Percentiles rank a stretch among this genome's conserved stretches.
Evolutionary conservation across 2,113 vertebrate genomes (phyloP).

Genomic region (Podarcis muralis): DNA sequence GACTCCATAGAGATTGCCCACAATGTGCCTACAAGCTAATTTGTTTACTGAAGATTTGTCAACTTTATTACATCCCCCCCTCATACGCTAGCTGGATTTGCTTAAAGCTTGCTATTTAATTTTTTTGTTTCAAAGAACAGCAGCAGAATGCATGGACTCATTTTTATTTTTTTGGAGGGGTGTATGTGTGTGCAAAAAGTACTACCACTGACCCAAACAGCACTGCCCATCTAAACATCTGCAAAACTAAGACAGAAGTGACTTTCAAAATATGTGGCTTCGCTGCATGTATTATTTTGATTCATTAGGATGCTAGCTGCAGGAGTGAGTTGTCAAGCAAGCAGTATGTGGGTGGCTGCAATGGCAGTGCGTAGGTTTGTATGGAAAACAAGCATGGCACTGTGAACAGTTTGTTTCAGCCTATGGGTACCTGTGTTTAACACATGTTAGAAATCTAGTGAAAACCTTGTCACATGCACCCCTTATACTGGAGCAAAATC

Average conservation of each 20-base stretch:
- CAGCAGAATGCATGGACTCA: constrained; percentile 26
- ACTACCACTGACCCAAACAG: constrained; percentile 18
- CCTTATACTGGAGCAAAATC: constrained; percentile 59
- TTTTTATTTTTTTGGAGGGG: not conserved
- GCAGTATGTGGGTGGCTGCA: constrained; percentile 79
- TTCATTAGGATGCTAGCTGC: constrained; percentile 77
- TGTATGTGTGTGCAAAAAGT: not conserved
- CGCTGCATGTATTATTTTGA: constrained; percentile 66
- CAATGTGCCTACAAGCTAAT: constrained; percentile 59
- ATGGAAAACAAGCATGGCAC: constrained; percentile 84
- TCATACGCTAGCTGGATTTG: constrained; percentile 34
- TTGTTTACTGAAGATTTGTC: constrained; percentile 54
- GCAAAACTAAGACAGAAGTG: constrained; percentile 50
- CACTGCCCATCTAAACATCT: constrained; percentile 55
- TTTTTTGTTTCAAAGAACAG: constrained; percentile 29
- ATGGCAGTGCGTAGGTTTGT: constrained; percentile 83
- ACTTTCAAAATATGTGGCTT: constrained; percentile 68
- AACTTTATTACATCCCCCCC: constrained; percentile 37
- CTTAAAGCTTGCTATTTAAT: constrained; percentile 34
- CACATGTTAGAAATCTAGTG: constrained; percentile 64
- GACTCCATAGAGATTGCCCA: constrained; percentile 45
- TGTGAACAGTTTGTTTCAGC: constrained; percentile 76
- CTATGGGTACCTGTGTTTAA: constrained; percentile 73
- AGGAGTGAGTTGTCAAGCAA: constrained; percentile 77
- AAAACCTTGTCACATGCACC: constrained; percentile 65